Evolutionary conservation across 37 sponge, comb jelly and placozoan species (phyloP), one percentile per base, ranked within the genome.

Genomic region (Oscarella lobularis): DNA sequence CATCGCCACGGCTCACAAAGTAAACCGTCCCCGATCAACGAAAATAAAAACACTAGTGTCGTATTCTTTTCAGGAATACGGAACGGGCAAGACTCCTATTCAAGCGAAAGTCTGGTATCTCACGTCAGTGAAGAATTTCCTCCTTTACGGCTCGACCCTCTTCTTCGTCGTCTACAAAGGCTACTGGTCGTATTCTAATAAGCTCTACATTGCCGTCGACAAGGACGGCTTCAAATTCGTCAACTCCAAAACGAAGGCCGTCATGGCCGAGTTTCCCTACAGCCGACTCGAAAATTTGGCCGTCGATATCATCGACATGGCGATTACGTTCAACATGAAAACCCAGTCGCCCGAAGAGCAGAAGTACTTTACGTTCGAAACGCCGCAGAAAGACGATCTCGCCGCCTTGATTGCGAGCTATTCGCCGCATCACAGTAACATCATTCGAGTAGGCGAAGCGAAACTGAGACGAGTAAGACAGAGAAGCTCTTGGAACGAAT

Each of bases 101-200:
- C 89, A 95, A 73, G 92, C 96, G 41, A 95, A 95, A 73, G 96
- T 95, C 37, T 91, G 91, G 91, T 95, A 95, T 82, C 84, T 95
- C 55, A 95, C 92, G 4, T 88, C 92, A 32, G 87, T 95, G 67
- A 88, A 95, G 73, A 85, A 95, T 81, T 95, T 89, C 37, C 92
- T 82, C 0, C 88, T 95, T 66, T 95, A 95, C 66, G 96, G 96
- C 40, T 60, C 79, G 79, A 82, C 85, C 9, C 75, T 88, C 69
- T 95, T 91, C 87, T 77, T 65, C 4, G 96, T 95, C 39, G 33
- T 66, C 75, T 91, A 95, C 85, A 95, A 95, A 78, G 96, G 96
- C 33, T 95, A 91, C 92, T 95, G 96, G 96, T 85, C 89, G 0
- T 76, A 95, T 65, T 92, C 96, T 6, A 95, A 91, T 67, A 76